Base-by-base conservation (phyloP, 2,888 invertebrate species). In the Craniophora ligustri region DNA sequence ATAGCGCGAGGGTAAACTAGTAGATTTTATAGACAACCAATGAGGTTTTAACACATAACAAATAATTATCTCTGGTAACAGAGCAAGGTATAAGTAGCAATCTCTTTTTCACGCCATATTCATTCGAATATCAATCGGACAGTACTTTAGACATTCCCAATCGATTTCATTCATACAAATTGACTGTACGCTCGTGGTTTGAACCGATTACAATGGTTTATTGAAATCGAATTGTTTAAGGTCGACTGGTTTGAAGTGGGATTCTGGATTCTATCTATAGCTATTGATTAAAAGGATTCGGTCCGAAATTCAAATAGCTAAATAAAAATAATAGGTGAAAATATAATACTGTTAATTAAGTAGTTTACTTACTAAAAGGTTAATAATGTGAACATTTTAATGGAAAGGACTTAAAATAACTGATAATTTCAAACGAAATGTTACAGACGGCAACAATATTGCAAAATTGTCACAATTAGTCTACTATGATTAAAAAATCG, bases 171-270 rank as follows among this genome's bases (percentile, higher is more conserved):
- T 58, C 54, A 66, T 58, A 49, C 48, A 67, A 68, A 68, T 58
- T 47, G 47, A 62, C 64, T 54, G 47, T 53, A 51, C 54, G 46
- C 31, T 58, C 50, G 51, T 60, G 64, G 60, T 57, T 66, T 53
- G 56, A 71, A 58, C 61, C 58, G 58, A 67, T 68, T 64, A 58
- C 61, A 56, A 61, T 58, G 50, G 47, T 48, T 58, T 67, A 67
- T 55, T 58, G 46, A 53, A 64, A 69, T 60, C 38, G 47, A 70
- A 60, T 64, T 60, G 49, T 69, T 46, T 53, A 49, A 48, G 54
- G 54, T 63, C 38, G 44, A 15, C 35, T 39, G 54, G 45, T 15
- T 40, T 51, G 23, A 41, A 51, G 58, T 48, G 38, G 15, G 35
- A 44, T 46, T 21, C n/a, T n/a, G 26, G 26, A 4, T 47, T 46